These are phyloP conservation scores for Enteromius radiatus DNA, from an alignment of 2,797 vertebrate species.

Conservation along the genomic window DNA sequence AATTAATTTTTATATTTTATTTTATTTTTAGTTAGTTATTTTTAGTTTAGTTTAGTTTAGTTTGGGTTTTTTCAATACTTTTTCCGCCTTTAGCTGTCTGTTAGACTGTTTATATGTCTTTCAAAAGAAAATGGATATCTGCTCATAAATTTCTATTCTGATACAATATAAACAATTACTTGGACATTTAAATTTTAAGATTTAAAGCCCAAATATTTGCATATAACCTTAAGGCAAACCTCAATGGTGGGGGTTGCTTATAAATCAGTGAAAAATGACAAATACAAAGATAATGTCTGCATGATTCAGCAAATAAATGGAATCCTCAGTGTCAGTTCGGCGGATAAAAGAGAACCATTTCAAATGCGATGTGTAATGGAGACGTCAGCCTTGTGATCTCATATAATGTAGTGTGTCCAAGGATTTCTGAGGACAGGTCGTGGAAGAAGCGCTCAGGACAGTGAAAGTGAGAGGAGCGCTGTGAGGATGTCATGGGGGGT, in stretches of 20 bases:
- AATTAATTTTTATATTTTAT: not conserved
- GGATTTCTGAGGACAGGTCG: slow-evolving; percentile 5
- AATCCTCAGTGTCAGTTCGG: not conserved
- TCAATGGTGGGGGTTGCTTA: not conserved
- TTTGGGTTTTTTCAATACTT: too few species aligned
- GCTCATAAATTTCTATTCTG: not conserved
- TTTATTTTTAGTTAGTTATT: not conserved
- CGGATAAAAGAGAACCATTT: slow-evolving; percentile 1
- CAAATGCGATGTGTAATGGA: not conserved
- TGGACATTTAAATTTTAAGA: not conserved
- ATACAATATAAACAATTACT: not conserved
- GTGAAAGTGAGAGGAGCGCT: slow-evolving; percentile 17
- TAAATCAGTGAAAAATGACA: not conserved
- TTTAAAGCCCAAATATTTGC: not conserved
- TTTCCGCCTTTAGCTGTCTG: not conserved
- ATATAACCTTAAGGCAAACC: not conserved
- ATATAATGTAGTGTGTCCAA: not conserved
- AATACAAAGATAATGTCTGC: not conserved
- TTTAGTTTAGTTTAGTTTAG: too few species aligned
- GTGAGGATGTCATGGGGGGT: slow-evolving; percentile 31
- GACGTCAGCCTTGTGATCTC: not conserved
- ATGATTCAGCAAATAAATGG: not conserved
- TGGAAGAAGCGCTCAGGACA: slow-evolving; percentile 16
- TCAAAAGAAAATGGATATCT: not conserved
- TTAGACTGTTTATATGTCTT: not conserved